Percentiles rank a stretch among this genome's conserved stretches.
These are phyloP conservation scores for Macrocentrus cingulum DNA, from an alignment of 1,140 invertebrate species.

Conservation along the genomic window DNA sequence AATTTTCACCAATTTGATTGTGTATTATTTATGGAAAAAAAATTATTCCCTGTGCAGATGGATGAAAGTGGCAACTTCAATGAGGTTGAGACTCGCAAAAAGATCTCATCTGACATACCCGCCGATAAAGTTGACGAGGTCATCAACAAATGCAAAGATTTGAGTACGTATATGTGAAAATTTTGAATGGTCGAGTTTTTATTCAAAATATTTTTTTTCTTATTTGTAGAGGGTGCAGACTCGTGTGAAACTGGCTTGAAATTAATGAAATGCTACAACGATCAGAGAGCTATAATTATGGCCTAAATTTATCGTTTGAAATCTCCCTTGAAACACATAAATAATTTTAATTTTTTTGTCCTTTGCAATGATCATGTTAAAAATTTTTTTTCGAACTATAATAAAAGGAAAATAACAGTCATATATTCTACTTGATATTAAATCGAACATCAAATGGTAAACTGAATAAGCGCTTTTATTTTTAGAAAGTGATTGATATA, in stretches of 20 bases:
- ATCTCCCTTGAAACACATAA: neutral
- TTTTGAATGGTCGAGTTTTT: neutral
- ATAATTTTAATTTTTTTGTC: neutral
- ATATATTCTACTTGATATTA: too few relatives aligned
- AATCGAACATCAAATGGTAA: too few relatives aligned
- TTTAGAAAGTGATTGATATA: too few relatives aligned
- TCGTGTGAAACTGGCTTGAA: neutral
- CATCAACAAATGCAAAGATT: neutral
- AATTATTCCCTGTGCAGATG: neutral
- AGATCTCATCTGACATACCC: neutral
- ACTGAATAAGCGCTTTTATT: too few relatives aligned
- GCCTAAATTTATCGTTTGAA: neutral
- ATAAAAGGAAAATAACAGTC: too few relatives aligned
- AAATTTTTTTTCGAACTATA: too few relatives aligned
- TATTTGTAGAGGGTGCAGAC: neutral
- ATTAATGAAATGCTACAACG: neutral
- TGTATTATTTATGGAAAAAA: neutral
- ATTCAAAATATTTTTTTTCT: neutral
- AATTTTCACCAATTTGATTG: neutral
- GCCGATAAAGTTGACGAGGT: neutral
- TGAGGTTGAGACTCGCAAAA: neutral
- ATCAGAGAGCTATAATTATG: neutral
- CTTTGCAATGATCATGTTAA: too few relatives aligned
- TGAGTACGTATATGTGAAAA: neutral
- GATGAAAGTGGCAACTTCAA: neutral